Base-by-base conservation (phyloP, 2,888 invertebrate genomes). In the Amaurobius ferox region DNA sequence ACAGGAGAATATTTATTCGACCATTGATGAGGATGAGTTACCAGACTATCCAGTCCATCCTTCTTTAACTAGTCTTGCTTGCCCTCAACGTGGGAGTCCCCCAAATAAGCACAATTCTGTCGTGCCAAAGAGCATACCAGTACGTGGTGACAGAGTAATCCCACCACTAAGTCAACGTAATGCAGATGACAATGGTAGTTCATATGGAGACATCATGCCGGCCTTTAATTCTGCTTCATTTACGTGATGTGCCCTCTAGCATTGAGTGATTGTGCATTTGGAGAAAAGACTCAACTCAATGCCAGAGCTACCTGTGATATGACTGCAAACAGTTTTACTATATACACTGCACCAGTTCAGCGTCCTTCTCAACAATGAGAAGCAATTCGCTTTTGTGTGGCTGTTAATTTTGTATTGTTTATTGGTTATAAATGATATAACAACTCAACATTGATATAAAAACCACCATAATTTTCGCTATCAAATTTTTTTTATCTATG, bases 1-100 rank as follows among this genome's bases (percentile, higher is more conserved):
- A 9, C 71, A 78, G 29, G 88, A 87, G 40, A 88, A 88, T 70
- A 83, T 88, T 67, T 88, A 88, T 64, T 86, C 88, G 5, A 86
- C 86, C 29, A 86, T 88, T 19, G 88, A 88, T 19, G 88, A 88
- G 19, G 86, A 83, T 28, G 87, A 83, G 30, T 32, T 62, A 29
- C 16, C 44, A 16, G 74, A 74, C 13, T 64, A 70, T 30, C 71
- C 71, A 23, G 29, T 40, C 35, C 72, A 66, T 7, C 66, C 64
- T 85, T 48, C 85, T 61, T 55, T 78, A 66, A 44, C 85, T 78
- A 78, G 79, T 78, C 78, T 78, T 28, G 79, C 68, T 35, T 55
- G 64, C 64, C 64, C 76, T 32, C 76, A 70, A 44, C 68, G 67
- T 30, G 72, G 70, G 32, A 68, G 74, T 66, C 35, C 74, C 16